Evolutionary conservation across 2,113 vertebrate species (phyloP).

Genomic region (Thymallus thymallus): DNA sequence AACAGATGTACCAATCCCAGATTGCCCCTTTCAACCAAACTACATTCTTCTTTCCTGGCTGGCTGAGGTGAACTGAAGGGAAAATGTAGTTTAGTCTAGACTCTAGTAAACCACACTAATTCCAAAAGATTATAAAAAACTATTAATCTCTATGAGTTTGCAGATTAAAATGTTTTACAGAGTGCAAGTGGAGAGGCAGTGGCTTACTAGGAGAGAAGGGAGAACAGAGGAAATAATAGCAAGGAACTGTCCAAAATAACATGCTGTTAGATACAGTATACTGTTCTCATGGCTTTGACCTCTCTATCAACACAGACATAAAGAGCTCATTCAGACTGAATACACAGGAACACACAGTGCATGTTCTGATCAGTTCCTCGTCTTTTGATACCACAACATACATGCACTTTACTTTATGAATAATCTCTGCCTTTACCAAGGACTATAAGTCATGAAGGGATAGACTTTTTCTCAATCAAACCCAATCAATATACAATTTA

Average conservation of each 20-base stretch:
- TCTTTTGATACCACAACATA: neutral
- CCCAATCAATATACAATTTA: neutral
- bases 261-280: neutral
- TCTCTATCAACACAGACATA: neutral
- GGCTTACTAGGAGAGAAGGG: neutral
- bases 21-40: slow-evolving; percentile 4
- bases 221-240: neutral
- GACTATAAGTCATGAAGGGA: neutral
- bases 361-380: neutral
- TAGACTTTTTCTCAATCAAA: neutral
- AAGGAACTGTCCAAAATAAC: slow-evolving; percentile 6
- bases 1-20: too few relatives aligned
- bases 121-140: slow-evolving; percentile 26
- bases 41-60: slow-evolving; percentile 6
- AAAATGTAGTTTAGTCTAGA: slow-evolving; percentile 32
- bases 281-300: neutral
- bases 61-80: slow-evolving; percentile 7
- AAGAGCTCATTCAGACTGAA: neutral
- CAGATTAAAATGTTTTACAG: slow-evolving; percentile 4
- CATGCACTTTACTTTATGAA: neutral
- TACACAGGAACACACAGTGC: neutral
- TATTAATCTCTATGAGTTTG: slow-evolving; percentile 24
- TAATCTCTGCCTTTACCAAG: neutral
- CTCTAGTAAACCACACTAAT: slow-evolving; percentile 26
- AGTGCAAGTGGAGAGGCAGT: slow-evolving; percentile 9